Percentiles rank a stretch among this genome's conserved stretches.
These are phyloP conservation scores for Tachina grossa DNA, from an alignment of 2,888 invertebrate species.

Conservation along the genomic window DNA sequence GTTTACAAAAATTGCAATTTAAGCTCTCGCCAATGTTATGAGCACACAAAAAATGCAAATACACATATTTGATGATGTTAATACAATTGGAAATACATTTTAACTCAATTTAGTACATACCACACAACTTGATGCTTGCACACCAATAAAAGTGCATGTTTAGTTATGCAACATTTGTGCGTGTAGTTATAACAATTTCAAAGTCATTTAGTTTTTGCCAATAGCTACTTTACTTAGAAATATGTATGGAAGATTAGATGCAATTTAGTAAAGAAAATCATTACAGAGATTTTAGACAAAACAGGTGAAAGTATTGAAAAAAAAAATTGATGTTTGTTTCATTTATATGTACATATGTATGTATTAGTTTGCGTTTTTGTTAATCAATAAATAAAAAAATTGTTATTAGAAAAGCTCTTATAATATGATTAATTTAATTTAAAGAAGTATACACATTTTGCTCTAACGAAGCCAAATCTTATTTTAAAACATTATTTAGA, in stretches of 20 bases:
- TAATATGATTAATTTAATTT: too few species aligned
- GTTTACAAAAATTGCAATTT: not conserved
- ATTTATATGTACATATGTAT: too few species aligned
- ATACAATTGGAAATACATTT: conserved; percentile 5
- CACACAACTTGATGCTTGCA: not conserved
- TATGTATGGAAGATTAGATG: not conserved
- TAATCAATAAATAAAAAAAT: too few species aligned
- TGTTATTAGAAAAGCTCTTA: too few species aligned
- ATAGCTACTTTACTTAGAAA: conserved; percentile 51
- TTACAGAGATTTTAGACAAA: not conserved
- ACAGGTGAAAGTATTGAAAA: too few species aligned
- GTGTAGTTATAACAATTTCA: conserved; percentile 58
- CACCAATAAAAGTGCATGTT: not conserved
- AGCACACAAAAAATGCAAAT: not conserved
- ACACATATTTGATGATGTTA: not conserved
- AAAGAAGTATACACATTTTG: too few species aligned
- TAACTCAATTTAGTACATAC: not conserved
- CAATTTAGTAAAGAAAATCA: not conserved
- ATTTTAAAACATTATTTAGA: too few species aligned
- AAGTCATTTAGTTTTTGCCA: conserved; percentile 58
- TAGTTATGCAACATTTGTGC: conserved; percentile 6
- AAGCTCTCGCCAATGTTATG: not conserved
- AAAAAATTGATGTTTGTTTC: too few species aligned
- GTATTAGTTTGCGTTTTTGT: too few species aligned
- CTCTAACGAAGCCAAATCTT: too few species aligned